A percentile compares a stretch with the other conserved stretches of the same genome.
Evolutionary conservation across 2,888 invertebrate genomes (phyloP).

Genomic region (Lycaena phlaeas): DNA sequence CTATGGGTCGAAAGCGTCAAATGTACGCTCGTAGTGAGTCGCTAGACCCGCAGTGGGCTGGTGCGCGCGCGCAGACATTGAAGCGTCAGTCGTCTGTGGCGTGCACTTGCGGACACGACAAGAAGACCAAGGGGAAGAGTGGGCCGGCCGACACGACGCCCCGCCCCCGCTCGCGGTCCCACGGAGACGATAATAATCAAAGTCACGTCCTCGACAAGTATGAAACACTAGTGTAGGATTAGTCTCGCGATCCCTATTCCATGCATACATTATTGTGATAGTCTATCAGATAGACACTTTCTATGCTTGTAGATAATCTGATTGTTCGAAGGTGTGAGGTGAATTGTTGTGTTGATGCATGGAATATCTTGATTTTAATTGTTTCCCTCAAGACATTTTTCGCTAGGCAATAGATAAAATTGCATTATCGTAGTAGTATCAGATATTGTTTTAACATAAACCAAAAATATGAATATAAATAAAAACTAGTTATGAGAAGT

Average conservation of each 20-base stretch:
- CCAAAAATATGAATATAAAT: constrained; percentile 35
- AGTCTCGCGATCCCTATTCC: constrained; percentile 24
- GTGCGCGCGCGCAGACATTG: constrained; percentile 48
- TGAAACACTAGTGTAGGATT: constrained; percentile 58
- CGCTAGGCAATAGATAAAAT: constrained; percentile 18
- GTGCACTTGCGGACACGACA: constrained; percentile 63
- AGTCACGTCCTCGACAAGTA: constrained; percentile 64
- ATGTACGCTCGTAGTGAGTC: constrained; percentile 59
- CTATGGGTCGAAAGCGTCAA: constrained; percentile 43
- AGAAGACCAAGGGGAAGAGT: constrained; percentile 50
- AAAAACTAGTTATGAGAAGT: constrained; percentile 20
- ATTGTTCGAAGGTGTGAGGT: constrained; percentile 5
- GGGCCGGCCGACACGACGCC: constrained; percentile 33
- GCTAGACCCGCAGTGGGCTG: constrained; percentile 50
- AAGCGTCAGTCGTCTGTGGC: constrained; percentile 60
- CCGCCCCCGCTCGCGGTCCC: constrained; percentile 52
- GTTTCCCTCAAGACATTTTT: constrained; percentile 12
- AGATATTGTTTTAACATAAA: constrained; percentile 28
- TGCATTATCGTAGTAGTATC: constrained; percentile 6
- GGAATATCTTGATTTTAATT: constrained; percentile 22
- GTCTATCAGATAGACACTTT: constrained; percentile 21
- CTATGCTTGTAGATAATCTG: constrained; percentile 2
- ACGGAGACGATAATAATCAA: constrained; percentile 50
- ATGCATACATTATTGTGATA: constrained; percentile 31
- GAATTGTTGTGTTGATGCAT: constrained; percentile 30